Percentiles rank a stretch among this genome's conserved stretches.
These are phyloP conservation scores for Drosophila funebris DNA, from an alignment of 1,140 invertebrate species.

Conservation along the genomic window DNA sequence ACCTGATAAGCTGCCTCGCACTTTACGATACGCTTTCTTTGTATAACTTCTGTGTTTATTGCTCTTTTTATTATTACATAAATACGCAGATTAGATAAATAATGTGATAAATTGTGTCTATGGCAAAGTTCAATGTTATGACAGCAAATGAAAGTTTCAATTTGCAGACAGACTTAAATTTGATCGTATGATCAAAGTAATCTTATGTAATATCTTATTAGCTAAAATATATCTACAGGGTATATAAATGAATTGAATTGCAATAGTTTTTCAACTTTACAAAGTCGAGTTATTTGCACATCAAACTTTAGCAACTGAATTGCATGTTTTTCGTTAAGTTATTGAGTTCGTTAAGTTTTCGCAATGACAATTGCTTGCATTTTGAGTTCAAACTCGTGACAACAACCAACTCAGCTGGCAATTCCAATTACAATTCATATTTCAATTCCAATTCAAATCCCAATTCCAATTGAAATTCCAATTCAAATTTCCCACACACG, in stretches of 20 bases:
- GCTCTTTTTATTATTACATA: not conserved
- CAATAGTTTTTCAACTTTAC: not conserved
- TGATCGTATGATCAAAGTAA: not conserved
- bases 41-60: slow-evolving; percentile 5
- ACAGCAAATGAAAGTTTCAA: too few relatives aligned
- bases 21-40: not conserved
- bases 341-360: too few relatives aligned
- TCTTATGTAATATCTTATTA: too few relatives aligned
- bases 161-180: not conserved
- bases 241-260: too few relatives aligned
- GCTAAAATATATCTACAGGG: too few relatives aligned
- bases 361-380: too few relatives aligned
- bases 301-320: not conserved
- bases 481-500: slow-evolving; percentile 6
- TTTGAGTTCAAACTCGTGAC: not conserved
- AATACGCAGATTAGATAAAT: slow-evolving; percentile 4
- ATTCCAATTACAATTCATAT: too few relatives aligned
- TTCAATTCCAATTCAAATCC: too few relatives aligned
- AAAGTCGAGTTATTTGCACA: not conserved
- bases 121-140: slow-evolving; percentile 6
- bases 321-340: not conserved
- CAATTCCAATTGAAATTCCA: not conserved
- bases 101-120: not conserved
- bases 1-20: not conserved
- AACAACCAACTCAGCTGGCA: too few relatives aligned